Evolutionary conservation across 2,113 vertebrate species (phyloP).

Genomic region (Stomatorhinus ivindoensis): DNA sequence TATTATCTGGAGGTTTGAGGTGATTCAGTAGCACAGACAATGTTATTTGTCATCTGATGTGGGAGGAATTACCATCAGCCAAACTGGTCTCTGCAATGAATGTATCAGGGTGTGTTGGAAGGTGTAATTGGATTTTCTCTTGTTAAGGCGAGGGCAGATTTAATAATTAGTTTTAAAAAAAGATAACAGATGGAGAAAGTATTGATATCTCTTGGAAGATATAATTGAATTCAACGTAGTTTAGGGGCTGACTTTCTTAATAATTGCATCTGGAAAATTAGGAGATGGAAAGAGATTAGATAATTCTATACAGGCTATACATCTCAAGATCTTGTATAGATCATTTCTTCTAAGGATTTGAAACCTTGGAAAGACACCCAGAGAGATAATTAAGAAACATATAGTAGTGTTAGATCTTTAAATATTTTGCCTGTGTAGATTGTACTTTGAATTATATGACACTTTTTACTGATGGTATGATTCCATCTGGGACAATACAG

Average conservation of each 20-base stretch:
- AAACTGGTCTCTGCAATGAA: slow-evolving; percentile 3
- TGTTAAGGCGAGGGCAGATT: slow-evolving; percentile 11
- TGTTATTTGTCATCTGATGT: slow-evolving; percentile 7
- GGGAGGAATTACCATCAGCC: slow-evolving; percentile 5
- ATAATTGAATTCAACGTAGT: slow-evolving; percentile 4
- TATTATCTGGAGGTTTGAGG: neutral
- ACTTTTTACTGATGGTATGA: neutral
- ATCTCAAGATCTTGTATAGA: neutral
- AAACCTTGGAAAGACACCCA: neutral
- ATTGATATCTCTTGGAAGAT: slow-evolving; percentile 11
- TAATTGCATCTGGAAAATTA: slow-evolving; percentile 12
- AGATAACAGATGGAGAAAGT: slow-evolving; percentile 7
- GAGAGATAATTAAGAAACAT: neutral
- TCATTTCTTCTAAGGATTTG: neutral
- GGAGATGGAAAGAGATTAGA: slow-evolving; percentile 10
- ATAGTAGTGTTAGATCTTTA: neutral
- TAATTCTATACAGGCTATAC: neutral
- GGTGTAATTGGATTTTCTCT: slow-evolving; percentile 4
- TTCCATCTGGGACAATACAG: slow-evolving; percentile 6
- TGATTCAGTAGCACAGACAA: slow-evolving; percentile 2
- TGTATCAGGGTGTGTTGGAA: neutral
- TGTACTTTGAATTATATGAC: neutral
- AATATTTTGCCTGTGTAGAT: neutral
- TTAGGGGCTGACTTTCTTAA: slow-evolving; percentile 7
- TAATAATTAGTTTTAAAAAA: slow-evolving; percentile 12